A percentile compares a stretch with the other conserved stretches of the same genome.
These are phyloP conservation scores for Cyanoderma ruficeps DNA, from an alignment of 2,113 vertebrate species.

Conservation along the genomic window DNA sequence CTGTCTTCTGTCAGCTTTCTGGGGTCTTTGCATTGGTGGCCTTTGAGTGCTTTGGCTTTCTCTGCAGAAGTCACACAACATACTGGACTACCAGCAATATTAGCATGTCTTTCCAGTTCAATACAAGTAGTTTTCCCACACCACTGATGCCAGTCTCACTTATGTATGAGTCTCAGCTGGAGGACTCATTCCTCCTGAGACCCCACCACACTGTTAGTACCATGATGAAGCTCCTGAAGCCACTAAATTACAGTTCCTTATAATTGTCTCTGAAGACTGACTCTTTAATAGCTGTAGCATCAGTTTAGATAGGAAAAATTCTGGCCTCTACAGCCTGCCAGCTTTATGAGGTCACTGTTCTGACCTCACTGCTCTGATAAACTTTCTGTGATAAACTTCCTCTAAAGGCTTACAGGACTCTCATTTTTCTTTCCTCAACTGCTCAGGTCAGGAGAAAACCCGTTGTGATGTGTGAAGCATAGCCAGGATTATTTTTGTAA, in stretches of 20 bases:
- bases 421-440: not conserved
- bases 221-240: not conserved
- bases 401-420: not conserved
- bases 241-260: not conserved
- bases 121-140: not conserved
- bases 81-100: not conserved
- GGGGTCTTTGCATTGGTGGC: not conserved
- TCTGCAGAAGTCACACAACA: not conserved
- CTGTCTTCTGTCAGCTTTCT: not conserved
- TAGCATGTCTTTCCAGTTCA: not conserved
- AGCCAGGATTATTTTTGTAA: not conserved
- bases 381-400: not conserved
- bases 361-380: not conserved
- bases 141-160: not conserved
- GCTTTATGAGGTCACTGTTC: not conserved
- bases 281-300: not conserved
- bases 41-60: not conserved
- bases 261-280: not conserved
- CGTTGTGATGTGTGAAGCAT: not conserved
- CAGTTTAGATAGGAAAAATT: not conserved
- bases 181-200: not conserved
- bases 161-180: rapidly evolving
- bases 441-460: not conserved
- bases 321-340: not conserved
- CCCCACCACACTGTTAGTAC: not conserved